Percentiles rank a stretch among this genome's conserved stretches.
These are phyloP conservation scores for Nasonia vitripennis DNA, from an alignment of 1,140 invertebrate genomes.

Conservation along the genomic window DNA sequence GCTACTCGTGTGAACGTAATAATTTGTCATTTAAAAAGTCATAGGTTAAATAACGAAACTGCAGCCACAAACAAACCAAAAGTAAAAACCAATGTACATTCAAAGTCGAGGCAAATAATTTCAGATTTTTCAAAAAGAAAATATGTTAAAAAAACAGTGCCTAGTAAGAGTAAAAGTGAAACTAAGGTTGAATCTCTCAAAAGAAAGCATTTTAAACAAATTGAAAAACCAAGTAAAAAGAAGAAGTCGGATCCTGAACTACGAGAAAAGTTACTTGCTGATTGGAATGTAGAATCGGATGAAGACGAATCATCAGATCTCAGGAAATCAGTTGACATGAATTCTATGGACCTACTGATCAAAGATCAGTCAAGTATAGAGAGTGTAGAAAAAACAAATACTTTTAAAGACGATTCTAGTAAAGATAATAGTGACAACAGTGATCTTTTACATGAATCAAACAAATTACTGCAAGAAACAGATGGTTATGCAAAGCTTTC, in stretches of 20 bases:
- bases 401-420: conserved; percentile 39
- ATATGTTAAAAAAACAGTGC: conserved; percentile 65
- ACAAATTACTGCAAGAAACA: conserved; percentile 68
- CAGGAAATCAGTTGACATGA: conserved; percentile 19
- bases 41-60: conserved; percentile 67
- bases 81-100: conserved; percentile 56
- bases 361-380: conserved; percentile 64
- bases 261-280: conserved; percentile 70
- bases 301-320: conserved; percentile 46
- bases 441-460: conserved; percentile 62
- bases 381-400: not conserved
- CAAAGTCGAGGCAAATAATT: conserved; percentile 55
- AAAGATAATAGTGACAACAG: conserved; percentile 50
- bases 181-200: conserved; percentile 59
- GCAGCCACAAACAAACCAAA: conserved; percentile 49
- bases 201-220: conserved; percentile 64
- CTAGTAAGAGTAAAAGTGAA: conserved; percentile 60
- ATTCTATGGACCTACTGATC: not conserved
- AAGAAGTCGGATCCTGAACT: conserved; percentile 70
- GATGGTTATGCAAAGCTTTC: conserved; percentile 55
- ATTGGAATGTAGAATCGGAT: conserved; percentile 67
- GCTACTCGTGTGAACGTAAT: conserved; percentile 82
- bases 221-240: conserved; percentile 67
- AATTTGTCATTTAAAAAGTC: conserved; percentile 81
- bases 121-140: conserved; percentile 73